These are phyloP conservation scores for Sternarchorhynchus goeldii DNA, from an alignment of 2,797 vertebrate species.

Conservation along the genomic window DNA sequence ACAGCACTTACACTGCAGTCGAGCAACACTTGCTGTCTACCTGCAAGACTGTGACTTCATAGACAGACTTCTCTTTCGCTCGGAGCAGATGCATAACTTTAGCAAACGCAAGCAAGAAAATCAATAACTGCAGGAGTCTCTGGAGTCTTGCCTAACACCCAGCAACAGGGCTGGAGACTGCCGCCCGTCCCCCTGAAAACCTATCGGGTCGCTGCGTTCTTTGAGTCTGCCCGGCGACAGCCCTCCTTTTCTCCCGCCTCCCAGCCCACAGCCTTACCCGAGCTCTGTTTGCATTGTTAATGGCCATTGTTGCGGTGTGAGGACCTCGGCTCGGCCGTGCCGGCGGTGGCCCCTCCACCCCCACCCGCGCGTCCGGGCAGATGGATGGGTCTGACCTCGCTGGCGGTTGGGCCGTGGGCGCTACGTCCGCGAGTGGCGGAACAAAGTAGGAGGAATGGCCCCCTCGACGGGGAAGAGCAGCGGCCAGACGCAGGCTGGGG, in stretches of 20 bases:
- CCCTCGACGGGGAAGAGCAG: slow-evolving; percentile 68
- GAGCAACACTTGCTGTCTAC: slow-evolving; percentile 27
- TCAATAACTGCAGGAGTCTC: slow-evolving; percentile 75
- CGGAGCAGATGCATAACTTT: slow-evolving; percentile 66
- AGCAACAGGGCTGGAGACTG: slow-evolving; percentile 66
- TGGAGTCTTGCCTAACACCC: slow-evolving; percentile 66
- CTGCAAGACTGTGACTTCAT: slow-evolving; percentile 21
- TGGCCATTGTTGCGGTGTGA: slow-evolving; percentile 82
- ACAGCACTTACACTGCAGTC: slow-evolving; percentile 3
- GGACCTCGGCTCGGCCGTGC: slow-evolving; percentile 71
- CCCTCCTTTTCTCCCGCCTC: slow-evolving; percentile 58
- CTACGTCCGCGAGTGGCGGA: slow-evolving; percentile 74
- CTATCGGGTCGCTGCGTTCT: slow-evolving; percentile 74
- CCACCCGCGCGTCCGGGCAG: slow-evolving; percentile 73
- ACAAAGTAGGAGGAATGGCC: slow-evolving; percentile 82
- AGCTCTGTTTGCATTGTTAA: slow-evolving; percentile 80
- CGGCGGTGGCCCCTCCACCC: slow-evolving; percentile 63
- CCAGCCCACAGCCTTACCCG: slow-evolving; percentile 60
- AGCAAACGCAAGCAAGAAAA: slow-evolving; percentile 61
- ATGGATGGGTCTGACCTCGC: slow-evolving; percentile 79
- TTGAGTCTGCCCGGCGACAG: slow-evolving; percentile 78
- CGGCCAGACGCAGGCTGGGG: slow-evolving; percentile 59
- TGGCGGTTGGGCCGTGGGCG: slow-evolving; percentile 78
- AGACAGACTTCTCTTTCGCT: slow-evolving; percentile 40
- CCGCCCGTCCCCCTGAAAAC: slow-evolving; percentile 57